A percentile compares a stretch with the other conserved stretches of the same genome.
phyloP scores from a whole-genome alignment of 2,113 vertebrate genomes.

The Hippocampus zosterae region DNA sequence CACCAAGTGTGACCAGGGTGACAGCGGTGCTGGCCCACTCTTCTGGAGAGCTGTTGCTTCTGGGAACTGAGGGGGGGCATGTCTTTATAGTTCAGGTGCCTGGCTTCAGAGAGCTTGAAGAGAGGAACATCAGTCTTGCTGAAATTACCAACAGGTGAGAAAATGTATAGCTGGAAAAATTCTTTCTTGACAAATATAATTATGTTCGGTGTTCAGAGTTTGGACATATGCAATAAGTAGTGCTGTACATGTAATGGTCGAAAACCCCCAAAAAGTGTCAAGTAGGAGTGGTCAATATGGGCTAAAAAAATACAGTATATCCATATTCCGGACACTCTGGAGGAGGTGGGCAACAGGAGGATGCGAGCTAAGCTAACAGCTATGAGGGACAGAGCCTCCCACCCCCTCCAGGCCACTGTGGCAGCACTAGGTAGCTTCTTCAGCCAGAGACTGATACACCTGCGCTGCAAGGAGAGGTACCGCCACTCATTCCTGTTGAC shows the following conservation, averaged over 20 bases:
- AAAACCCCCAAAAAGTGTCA: background rate
- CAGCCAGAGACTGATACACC: too few relatives aligned
- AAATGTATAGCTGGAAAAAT: background rate
- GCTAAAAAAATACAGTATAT: too few relatives aligned
- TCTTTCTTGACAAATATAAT: background rate
- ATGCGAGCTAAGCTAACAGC: too few relatives aligned
- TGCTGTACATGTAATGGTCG: too few relatives aligned
- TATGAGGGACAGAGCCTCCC: too few relatives aligned
- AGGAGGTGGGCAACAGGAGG: too few relatives aligned
- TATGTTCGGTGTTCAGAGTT: background rate
- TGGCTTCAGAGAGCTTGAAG: constrained; percentile 77
- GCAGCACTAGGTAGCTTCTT: too few relatives aligned
- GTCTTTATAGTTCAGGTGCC: constrained; percentile 87
- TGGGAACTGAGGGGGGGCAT: constrained; percentile 90
- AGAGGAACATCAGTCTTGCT: constrained; percentile 82
- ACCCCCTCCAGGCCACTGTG: too few relatives aligned
- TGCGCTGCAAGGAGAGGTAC: too few relatives aligned
- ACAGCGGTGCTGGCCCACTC: constrained; percentile 89
- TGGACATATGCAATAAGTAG: background rate
- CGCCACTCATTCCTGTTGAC: too few relatives aligned
- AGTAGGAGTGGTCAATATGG: too few relatives aligned
- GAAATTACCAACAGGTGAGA: constrained; percentile 80
- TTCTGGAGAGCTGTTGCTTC: constrained; percentile 81
- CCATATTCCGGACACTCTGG: too few relatives aligned
- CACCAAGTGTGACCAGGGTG: constrained; percentile 87